Conservation (phyloP, 2,113 vertebrate genomes). For the Macroglossus sobrinus region DNA sequence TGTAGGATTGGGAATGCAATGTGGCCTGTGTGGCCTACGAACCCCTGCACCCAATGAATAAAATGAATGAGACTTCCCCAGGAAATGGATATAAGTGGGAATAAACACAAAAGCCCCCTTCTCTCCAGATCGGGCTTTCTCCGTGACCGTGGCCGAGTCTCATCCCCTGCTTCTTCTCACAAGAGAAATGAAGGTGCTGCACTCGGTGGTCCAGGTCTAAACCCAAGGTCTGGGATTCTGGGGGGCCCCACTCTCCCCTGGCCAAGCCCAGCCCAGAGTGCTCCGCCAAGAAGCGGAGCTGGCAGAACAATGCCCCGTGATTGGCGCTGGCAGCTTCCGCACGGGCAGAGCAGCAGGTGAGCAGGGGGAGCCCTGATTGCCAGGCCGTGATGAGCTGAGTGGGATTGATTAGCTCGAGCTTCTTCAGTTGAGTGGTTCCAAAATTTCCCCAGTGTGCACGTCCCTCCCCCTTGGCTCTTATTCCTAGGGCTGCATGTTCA, state of each 20-base stretch:
- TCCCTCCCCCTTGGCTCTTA: neutral
- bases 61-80: neutral
- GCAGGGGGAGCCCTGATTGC: slow-evolving; percentile 61
- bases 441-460: neutral
- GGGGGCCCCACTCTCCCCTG: neutral
- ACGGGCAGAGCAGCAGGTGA: slow-evolving; percentile 33
- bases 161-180: neutral
- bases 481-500: neutral
- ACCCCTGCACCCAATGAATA: neutral
- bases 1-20: neutral
- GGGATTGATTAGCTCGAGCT: slow-evolving; percentile 39
- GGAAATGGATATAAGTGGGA: neutral
- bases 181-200: neutral
- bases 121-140: neutral
- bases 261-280: neutral
- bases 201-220: neutral
- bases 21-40: neutral
- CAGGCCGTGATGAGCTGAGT: slow-evolving; percentile 37
- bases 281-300: neutral
- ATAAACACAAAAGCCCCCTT: neutral
- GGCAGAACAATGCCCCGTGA: slow-evolving; percentile 55
- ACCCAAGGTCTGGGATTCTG: neutral
- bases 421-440: slow-evolving; percentile 47
- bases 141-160: neutral
- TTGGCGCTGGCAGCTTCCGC: slow-evolving; percentile 26